These are phyloP conservation scores for Phalacrocorax carbo DNA, from an alignment of 2,113 vertebrate genomes.

Conservation along the genomic window DNA sequence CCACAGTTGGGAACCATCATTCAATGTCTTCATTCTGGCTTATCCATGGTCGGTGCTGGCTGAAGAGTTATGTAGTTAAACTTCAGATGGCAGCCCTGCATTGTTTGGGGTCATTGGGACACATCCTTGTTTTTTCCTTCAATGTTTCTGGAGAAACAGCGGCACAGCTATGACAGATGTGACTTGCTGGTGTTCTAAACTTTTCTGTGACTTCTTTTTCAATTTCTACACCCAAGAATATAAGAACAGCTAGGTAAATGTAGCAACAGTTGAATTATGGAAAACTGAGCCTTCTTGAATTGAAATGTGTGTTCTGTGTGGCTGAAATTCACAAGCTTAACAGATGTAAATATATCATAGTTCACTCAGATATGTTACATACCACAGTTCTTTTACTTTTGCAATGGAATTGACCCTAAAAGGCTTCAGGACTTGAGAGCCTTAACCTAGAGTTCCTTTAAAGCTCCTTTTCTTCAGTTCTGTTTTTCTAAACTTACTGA, in stretches of 20 bases:
- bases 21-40: neutral
- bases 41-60: neutral
- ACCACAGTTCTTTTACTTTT: conserved; percentile 12
- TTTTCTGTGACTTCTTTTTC: neutral
- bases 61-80: neutral
- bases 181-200: neutral
- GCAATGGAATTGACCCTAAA: conserved; percentile 8
- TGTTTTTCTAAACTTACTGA: neutral
- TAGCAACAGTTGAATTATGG: neutral
- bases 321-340: conserved; percentile 8
- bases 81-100: neutral
- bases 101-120: neutral
- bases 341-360: neutral
- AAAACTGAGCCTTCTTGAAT: neutral
- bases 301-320: neutral
- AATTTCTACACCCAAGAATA: neutral
- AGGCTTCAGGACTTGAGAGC: neutral
- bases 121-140: neutral
- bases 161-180: neutral
- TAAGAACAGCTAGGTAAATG: neutral
- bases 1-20: neutral
- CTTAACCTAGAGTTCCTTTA: neutral
- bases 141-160: neutral
- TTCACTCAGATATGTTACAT: conserved; percentile 5
- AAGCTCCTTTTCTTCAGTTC: neutral